Evolutionary conservation across 1,140 invertebrate genomes (phyloP), one percentile per base, ranked within the genome.

Genomic region (Drosophila micromelanica): DNA sequence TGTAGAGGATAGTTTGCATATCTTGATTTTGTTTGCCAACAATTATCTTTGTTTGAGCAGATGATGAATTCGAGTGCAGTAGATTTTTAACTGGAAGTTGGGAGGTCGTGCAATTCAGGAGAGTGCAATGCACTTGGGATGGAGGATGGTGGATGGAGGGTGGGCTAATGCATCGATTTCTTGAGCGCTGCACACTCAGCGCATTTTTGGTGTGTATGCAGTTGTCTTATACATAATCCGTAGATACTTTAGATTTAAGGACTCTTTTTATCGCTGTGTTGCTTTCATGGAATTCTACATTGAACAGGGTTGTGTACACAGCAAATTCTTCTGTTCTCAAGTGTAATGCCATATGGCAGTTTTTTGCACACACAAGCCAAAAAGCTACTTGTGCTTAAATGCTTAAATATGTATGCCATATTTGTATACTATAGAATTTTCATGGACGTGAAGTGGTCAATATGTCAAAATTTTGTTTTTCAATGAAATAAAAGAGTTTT

Each of bases 161-260:
- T 6, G 38, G 11, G 49, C 38, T 84, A 82, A 79, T 85, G 65
- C 78, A 81, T 81, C 78, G 76, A 84, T 82, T 84, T 71, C 64
- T 75, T 75, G 59, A 55, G 64, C 74, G 60, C 17, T 30, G 54
- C 69, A 65, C 30, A 59, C 30, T 59, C 62, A 63, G 68, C 32
- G 40, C 62, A 67, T 57, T 68, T 60, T 73, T 56, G 43, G 20
- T 45, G 35, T 49, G 55, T 35, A 59, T 59, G 37, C 55, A 59
- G 20, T 37, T 51, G 40, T 38, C 35, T 27, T 64, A 43, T 48
- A 37, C 51, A 54, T 32, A 68, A 43, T 60, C 42, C 45, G 48
- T 23, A 51, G 27, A 46, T 60, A 55, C 54, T 75, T 71, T 61
- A n/a, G n/a, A 27, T 20, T 38, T 61, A 49, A 74, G 78, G 74